Evolutionary conservation across 92 coral and sea anemone genomes (phyloP).

Genomic region (Palythoa grandis): DNA sequence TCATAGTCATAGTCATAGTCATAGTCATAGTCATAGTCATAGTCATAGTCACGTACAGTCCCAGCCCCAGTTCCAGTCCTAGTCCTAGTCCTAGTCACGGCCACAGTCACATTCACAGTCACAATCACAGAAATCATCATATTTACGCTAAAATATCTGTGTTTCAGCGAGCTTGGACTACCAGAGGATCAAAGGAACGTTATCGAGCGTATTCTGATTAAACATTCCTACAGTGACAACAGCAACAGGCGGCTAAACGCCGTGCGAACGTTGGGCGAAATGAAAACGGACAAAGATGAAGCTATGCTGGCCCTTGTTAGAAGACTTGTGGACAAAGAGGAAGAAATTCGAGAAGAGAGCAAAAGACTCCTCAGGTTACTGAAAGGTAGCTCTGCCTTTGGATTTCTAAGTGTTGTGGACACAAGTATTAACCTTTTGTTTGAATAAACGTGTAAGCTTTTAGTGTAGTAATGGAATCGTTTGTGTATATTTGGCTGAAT

Average conservation of each 20-base stretch:
- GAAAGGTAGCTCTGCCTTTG: constrained; percentile 51
- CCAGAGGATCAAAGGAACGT: constrained; percentile 59
- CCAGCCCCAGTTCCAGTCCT: too few relatives aligned
- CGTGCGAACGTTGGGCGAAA: constrained; percentile 59
- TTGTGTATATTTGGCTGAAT: too few relatives aligned
- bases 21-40: too few relatives aligned
- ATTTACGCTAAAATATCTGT: neutral
- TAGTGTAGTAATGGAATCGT: too few relatives aligned
- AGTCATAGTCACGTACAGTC: too few relatives aligned
- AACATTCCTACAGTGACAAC: constrained; percentile 46
- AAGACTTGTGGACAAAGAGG: constrained; percentile 66
- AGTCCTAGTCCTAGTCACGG: neutral
- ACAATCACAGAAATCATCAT: neutral
- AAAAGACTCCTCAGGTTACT: constrained; percentile 61
- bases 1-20: too few relatives aligned
- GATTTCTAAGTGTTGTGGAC: too few relatives aligned
- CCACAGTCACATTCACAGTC: neutral
- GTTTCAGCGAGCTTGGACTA: constrained; percentile 62
- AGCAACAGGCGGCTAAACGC: constrained; percentile 46
- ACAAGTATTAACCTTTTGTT: too few relatives aligned
- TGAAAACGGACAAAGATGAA: constrained; percentile 57
- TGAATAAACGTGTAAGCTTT: too few relatives aligned
- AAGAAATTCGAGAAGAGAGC: constrained; percentile 62
- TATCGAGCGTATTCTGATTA: constrained; percentile 51
- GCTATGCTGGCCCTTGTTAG: constrained; percentile 69